phyloP scores from a whole-genome alignment of 2,888 invertebrate genomes.

The Labia minor region DNA sequence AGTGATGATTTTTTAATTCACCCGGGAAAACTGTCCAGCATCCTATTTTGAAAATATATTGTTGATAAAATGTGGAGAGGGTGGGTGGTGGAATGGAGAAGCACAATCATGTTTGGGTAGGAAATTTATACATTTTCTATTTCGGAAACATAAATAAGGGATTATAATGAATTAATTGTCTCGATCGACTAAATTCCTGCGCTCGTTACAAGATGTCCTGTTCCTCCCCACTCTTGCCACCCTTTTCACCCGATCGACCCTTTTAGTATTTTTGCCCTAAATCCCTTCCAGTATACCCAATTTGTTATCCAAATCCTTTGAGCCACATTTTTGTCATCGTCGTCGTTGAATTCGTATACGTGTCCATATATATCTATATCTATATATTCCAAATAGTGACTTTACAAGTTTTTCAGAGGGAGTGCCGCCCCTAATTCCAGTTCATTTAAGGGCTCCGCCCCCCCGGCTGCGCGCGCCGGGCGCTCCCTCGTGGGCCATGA shows the following conservation, averaged over 20 bases:
- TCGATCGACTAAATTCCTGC: slow-evolving; percentile 28
- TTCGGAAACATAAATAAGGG: neutral
- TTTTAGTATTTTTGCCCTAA: slow-evolving; percentile 8
- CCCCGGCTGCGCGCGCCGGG: no score
- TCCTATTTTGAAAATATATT: no score
- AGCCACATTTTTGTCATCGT: no score
- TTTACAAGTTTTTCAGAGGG: slow-evolving; percentile 25
- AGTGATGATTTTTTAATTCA: no score
- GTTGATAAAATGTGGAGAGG: no score
- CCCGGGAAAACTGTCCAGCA: no score
- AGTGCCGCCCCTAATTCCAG: slow-evolving; percentile 8
- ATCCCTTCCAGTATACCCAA: neutral
- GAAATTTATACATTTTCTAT: neutral
- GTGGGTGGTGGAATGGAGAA: no score
- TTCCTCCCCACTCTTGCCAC: slow-evolving; percentile 35
- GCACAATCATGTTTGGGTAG: no score
- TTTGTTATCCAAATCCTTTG: neutral
- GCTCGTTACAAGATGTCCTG: slow-evolving; percentile 37
- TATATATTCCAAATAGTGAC: slow-evolving; percentile 21
- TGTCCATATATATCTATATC: no score
- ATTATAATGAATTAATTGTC: slow-evolving; percentile 13
- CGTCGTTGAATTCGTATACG: no score
- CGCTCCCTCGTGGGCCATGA: slow-evolving; percentile 21
- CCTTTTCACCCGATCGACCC: slow-evolving; percentile 31
- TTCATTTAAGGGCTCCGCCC: no score